These are phyloP conservation scores for Brevimyrus niger DNA, from an alignment of 2,113 vertebrate species.

Conservation along the genomic window DNA sequence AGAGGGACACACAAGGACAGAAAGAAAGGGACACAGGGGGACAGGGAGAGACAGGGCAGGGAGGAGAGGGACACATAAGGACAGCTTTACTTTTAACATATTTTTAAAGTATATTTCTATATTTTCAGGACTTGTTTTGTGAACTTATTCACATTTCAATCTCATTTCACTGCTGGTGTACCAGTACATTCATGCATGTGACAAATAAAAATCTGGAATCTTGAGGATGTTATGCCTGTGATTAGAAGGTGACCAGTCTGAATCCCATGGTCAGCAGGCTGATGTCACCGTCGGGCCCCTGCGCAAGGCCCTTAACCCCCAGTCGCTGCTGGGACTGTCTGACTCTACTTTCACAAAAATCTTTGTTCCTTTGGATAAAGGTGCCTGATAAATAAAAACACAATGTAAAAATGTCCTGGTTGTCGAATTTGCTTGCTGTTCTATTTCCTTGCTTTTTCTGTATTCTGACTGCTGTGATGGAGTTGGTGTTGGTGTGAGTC, in stretches of 20 bases:
- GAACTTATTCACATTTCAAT: neutral
- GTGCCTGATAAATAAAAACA: too few relatives aligned
- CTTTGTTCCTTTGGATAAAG: neutral
- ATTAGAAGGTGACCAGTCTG: neutral
- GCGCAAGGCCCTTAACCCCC: neutral
- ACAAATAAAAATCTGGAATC: neutral
- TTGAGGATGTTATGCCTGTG: neutral
- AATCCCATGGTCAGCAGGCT: neutral
- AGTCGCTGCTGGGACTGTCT: too few relatives aligned
- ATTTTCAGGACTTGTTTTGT: neutral
- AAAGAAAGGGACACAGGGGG: neutral
- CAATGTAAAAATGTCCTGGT: too few relatives aligned
- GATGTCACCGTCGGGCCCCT: neutral
- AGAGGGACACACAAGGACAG: neutral
- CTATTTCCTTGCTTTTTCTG: too few relatives aligned
- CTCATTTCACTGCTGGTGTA: neutral
- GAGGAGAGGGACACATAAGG: neutral
- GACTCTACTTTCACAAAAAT: neutral
- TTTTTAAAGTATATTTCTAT: too few relatives aligned
- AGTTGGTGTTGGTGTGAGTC: neutral
- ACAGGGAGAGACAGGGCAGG: neutral
- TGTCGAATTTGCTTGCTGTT: too few relatives aligned
- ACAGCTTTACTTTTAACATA: neutral
- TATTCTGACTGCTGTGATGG: too few relatives aligned
- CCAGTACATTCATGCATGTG: neutral